These are phyloP conservation scores for Gambelia wislizenii DNA, from an alignment of 2,797 vertebrate genomes.

Conservation along the genomic window DNA sequence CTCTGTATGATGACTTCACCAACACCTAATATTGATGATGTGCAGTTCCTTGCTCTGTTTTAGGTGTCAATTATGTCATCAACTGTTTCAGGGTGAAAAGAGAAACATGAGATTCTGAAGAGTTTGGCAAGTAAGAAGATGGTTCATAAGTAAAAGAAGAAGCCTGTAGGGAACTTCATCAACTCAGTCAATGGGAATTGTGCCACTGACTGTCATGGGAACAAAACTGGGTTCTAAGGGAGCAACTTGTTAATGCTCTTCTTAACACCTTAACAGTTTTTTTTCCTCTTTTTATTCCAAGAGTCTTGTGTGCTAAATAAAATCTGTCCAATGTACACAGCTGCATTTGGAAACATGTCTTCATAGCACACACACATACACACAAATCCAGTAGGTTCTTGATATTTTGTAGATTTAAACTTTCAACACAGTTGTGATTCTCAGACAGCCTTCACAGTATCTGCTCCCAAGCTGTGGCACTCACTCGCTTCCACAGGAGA, in stretches of 20 bases:
- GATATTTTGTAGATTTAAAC: neutral
- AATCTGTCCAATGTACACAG: constrained; percentile 5
- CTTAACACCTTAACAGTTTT: constrained; percentile 20
- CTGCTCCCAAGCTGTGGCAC: too few relatives aligned
- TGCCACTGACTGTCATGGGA: constrained; percentile 20
- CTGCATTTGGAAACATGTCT: neutral
- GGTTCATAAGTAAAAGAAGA: constrained; percentile 45
- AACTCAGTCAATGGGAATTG: constrained; percentile 24
- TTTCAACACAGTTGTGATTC: neutral
- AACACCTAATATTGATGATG: constrained; percentile 12
- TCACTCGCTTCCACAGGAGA: too few relatives aligned
- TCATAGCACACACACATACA: neutral
- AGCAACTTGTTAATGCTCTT: constrained; percentile 49
- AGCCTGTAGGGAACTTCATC: constrained; percentile 26
- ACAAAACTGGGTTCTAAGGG: constrained; percentile 28
- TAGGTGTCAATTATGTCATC: constrained; percentile 59
- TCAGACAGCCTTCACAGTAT: too few relatives aligned
- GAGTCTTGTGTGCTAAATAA: neutral
- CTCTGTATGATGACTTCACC: constrained; percentile 35
- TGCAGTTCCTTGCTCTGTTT: constrained; percentile 40
- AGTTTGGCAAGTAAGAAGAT: constrained; percentile 41
- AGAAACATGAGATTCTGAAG: constrained; percentile 5
- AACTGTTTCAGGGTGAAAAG: constrained; percentile 46
- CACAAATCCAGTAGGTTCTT: neutral
- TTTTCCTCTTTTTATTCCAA: constrained; percentile 15